Evolutionary conservation across 2,113 vertebrate species (phyloP), one percentile per base, ranked within the genome.

Genomic region (Trematocara macrostoma): DNA sequence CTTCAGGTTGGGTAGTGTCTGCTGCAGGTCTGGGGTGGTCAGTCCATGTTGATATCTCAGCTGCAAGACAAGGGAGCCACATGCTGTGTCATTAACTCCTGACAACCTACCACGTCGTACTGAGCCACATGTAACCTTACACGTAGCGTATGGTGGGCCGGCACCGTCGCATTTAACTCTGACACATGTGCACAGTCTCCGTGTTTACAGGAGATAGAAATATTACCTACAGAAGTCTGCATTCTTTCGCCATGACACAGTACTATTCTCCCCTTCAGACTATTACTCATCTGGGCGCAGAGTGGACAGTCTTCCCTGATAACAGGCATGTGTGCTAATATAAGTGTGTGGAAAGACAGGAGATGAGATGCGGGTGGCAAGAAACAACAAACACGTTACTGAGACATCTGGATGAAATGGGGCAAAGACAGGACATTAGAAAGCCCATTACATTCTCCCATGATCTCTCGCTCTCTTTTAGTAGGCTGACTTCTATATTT

Each of bases 1-100:
- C 96, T 99, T 99, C 95, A 99, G 96, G 95, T 99, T 99, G 49
- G 98, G 98, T 85, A 99, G 96, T n/a, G 98, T 99, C 94, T 99
- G 98, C 84, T 98, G 97, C 92, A 99, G 96, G 91, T 99, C 98
- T 42, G 99, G 98, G 83, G 99, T 99, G 91, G 98, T 98, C 88
- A 99, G 92, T 53, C 98, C 97, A 53, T 99, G 98, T 86, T 99
- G 99, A 87, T 99, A 99, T 91, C 98, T 97, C 94, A 99, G 96
- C 99, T 99, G 57, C 92, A 95, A 95, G 81, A 89, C 4, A 95
- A 87, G 69, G 34, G 55, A 88, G 84, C 3, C 29, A 90, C 38
- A 88, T 26, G 78, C 45, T 56, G 82, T 31, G 81, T 88, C 49
- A 84, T 87, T 89, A 91, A 92, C 84, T 74, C 88, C 52, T 71